Base-by-base conservation (phyloP, 2,888 invertebrate species). In the Lasioglossum figueresi region DNA sequence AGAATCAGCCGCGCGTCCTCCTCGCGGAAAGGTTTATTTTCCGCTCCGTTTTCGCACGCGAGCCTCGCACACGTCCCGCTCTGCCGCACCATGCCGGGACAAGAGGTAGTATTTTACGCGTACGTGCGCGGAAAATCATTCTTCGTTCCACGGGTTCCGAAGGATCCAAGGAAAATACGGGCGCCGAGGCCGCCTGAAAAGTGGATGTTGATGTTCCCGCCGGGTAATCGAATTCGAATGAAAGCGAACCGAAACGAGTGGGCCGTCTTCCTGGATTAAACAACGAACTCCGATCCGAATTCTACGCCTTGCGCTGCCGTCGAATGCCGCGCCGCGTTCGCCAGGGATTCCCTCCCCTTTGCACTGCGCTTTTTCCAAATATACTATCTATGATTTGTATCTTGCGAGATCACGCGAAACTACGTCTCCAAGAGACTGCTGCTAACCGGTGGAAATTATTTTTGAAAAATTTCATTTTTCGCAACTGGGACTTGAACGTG, bases 71-170 rank as follows among this genome's bases (percentile, higher is more conserved):
- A 83, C 70, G 83, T 48, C 59, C 75, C 74, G 27, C 45, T 56
- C 63, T 4, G 70, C 37, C 43, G 78, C 52, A 45, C 37, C 63
- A 75, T 56, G 56, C 31, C 63, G 31, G 78, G 80, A 78, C 80
- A 76, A 77, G 78, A 75, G 85, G 80, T 72, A 82, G 66, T 70
- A 74, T 87, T 87, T 83, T 66, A 79, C 79, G 85, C 78, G 87
- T 82, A 85, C 87, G 79, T 76, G 87, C 82, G 73, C 80, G 83
- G 78, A 87, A 86, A 83, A 86, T 83, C 71, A 48, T 78, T 80
- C 83, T 56, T 19, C 73, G 70, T 40, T 75, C 56, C 63, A 19
- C 14, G 34, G 34, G 40, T 4, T 70, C 19, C 77, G 77, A 45
- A 45, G 37, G 71, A 27, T 2, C n/a, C 52, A 14, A n/a, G 68